Conservation (phyloP, 1,140 invertebrate species). For the Oreohelix idahoensis region DNA sequence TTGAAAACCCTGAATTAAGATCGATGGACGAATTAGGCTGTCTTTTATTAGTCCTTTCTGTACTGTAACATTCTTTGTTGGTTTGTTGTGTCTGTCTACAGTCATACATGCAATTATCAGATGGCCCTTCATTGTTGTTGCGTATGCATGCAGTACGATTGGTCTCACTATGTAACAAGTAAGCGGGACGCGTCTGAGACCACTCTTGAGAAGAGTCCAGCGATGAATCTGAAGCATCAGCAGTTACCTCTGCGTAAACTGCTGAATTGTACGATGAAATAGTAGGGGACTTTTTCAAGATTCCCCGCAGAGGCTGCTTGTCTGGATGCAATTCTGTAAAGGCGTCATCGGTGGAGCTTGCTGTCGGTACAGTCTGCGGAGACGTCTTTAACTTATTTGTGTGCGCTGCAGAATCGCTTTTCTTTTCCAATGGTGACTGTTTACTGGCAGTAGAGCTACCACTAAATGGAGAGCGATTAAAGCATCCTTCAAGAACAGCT, state of each 20-base stretch:
- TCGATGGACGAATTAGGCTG: not conserved
- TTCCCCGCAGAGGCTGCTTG: conserved; percentile 1
- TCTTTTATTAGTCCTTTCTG: not conserved
- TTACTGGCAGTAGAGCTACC: not conserved
- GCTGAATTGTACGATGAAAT: not conserved
- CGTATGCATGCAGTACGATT: too few relatives aligned
- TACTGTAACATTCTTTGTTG: not conserved
- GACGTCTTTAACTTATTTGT: not conserved
- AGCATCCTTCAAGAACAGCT: conserved; percentile 35
- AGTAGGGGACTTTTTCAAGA: conserved; percentile 34
- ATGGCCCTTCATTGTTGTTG: not conserved
- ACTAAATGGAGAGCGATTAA: not conserved
- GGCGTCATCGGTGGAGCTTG: not conserved
- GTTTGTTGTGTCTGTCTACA: not conserved
- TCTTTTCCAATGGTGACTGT: not conserved
- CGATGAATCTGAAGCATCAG: not conserved
- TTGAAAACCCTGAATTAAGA: not conserved
- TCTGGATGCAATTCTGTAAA: not conserved
- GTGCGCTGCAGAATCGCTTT: too few relatives aligned
- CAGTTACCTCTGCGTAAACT: conserved; percentile 13
- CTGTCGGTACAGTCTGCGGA: not conserved
- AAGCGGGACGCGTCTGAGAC: conserved; percentile 5
- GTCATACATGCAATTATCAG: not conserved
- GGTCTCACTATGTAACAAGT: not conserved
- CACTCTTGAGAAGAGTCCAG: not conserved